phyloP scores from a whole-genome alignment of 2,888 invertebrate species.

The Notodonta ziczac region DNA sequence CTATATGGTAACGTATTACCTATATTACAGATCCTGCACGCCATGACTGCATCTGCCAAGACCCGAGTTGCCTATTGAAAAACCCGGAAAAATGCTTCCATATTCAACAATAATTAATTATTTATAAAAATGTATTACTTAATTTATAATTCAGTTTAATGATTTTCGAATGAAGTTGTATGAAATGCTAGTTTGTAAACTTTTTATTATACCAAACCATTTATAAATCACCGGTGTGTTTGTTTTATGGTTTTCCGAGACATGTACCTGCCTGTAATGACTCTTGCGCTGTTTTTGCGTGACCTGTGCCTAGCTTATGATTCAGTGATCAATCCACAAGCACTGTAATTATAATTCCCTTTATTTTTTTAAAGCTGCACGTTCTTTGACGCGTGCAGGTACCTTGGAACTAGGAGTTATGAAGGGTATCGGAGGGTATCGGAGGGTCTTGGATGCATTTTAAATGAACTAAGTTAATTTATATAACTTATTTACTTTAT shows the following conservation, averaged over 20 bases:
- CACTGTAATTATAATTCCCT: conserved; percentile 1
- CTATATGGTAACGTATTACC: background rate
- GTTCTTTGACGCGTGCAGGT: conserved; percentile 13
- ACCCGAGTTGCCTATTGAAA: conserved; percentile 17
- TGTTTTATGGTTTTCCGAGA: background rate
- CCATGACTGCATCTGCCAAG: conserved; percentile 47
- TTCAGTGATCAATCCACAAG: conserved; percentile 26
- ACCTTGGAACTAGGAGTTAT: conserved; percentile 6
- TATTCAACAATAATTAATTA: background rate
- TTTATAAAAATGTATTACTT: background rate
- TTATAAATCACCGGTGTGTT: background rate
- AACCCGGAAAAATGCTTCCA: background rate
- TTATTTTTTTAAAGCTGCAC: conserved; percentile 19
- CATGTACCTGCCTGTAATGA: background rate
- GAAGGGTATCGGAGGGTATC: background rate
- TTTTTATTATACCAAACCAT: too few species aligned
- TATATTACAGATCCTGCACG: conserved; percentile 9
- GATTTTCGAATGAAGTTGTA: too few species aligned
- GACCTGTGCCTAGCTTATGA: conserved; percentile 42
- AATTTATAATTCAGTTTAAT: background rate
- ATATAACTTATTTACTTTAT: too few species aligned
- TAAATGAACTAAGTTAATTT: too few species aligned
- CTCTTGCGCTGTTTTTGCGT: conserved; percentile 34
- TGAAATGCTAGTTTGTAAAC: too few species aligned
- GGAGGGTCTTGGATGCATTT: too few species aligned